Base-by-base conservation (phyloP, 1,140 invertebrate genomes). In the Neocloeon triangulifer region DNA sequence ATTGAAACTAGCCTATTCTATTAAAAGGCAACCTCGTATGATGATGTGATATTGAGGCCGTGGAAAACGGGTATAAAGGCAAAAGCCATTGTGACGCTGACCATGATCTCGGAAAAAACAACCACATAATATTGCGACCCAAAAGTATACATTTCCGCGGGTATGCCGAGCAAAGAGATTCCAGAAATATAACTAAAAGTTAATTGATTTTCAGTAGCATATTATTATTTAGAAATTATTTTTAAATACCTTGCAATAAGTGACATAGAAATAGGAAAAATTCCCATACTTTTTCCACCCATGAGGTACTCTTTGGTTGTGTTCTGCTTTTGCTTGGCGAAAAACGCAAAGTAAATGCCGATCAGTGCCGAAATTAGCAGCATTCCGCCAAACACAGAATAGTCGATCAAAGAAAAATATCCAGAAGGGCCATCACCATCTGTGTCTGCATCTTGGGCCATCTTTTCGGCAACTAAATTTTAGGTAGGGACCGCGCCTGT, bases 11-110 rank as follows among this genome's bases (percentile, higher is more conserved):
- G n/a, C n/a, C n/a, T n/a, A n/a, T n/a, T n/a, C n/a, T n/a, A n/a
- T n/a, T n/a, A n/a, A n/a, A n/a, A 8, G 7, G 10, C 41, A 39
- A 80, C 78, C 65, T 85, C 72, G 52, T 85, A 88, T 7, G 69
- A 74, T 30, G 76, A 82, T 14, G 76, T 81, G 19, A 78, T 69
- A 47, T 76, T 65, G 2, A 88, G 60, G 28, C 69, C 66, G 46
- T 79, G 86, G 55, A 89, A 89, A 0, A 89, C 74, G 1, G 85
- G 85, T 13, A 91, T 59, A 43, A 80, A 86, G 9, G 9, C 17
- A 19, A 19, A 17, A 19, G 8, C 8, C 28, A 5, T 3, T n/a
- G 19, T 5, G 16, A 30, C 16, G 16, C n/a, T 17, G 16, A 13
- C 10, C 4, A 3, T 17, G 16, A 10, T 16, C 21, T 18, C 12